phyloP scores from a whole-genome alignment of 2,797 vertebrate genomes.

The Megalops cyprinoides region DNA sequence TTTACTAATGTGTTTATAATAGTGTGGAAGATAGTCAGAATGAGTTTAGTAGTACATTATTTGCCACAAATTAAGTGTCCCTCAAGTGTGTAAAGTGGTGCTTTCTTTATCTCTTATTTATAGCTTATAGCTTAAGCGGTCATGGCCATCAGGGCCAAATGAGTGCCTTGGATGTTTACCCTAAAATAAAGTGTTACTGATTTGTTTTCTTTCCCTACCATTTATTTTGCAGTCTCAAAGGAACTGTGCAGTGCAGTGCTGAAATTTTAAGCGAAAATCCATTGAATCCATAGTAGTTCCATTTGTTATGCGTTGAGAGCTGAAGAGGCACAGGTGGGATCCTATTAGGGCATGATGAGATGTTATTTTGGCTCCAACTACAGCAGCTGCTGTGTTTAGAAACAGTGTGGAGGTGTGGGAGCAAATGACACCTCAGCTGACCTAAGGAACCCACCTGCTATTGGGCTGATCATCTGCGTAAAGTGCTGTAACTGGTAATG shows the following conservation, averaged over 20 bases:
- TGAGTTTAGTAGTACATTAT: not conserved
- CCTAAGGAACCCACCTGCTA: not conserved
- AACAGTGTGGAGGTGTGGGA: not conserved
- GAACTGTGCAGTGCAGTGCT: conserved; percentile 13
- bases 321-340: not conserved
- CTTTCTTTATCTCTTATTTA: not conserved
- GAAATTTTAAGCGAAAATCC: conserved; percentile 15
- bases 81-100: not conserved
- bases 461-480: not conserved
- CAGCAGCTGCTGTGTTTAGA: not conserved
- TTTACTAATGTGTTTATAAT: not conserved
- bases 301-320: not conserved
- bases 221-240: conserved; percentile 14
- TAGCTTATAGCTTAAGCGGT: not conserved
- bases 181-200: conserved; percentile 20
- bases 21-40: not conserved
- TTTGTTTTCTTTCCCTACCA: not conserved
- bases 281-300: not conserved
- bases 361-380: too few relatives aligned
- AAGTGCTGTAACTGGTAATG: not conserved
- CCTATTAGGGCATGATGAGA: not conserved
- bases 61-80: not conserved
- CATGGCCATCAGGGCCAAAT: not conserved
- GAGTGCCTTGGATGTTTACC: conserved; percentile 8
- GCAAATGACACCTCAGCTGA: not conserved